Evolutionary conservation across 1,140 invertebrate genomes (phyloP), one percentile per base, ranked within the genome.

Genomic region (Bombus affinis): DNA sequence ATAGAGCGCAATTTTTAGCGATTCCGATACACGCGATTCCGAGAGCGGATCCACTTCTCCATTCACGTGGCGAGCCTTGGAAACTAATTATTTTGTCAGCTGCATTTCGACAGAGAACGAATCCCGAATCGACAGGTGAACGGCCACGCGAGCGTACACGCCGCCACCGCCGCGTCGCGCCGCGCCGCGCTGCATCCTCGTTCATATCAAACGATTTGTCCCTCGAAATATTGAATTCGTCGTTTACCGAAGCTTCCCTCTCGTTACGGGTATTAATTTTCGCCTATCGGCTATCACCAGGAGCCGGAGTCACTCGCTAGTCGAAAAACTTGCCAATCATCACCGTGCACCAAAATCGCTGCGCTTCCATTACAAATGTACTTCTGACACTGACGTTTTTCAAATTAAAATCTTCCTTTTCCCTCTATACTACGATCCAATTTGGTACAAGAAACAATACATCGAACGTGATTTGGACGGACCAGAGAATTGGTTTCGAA

Each of bases 11-110:
- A 70, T 86, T 89, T 89, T 89, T 72, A 73, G 70, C 83, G 84
- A 89, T 85, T 81, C 66, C 88, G 82, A 72, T 77, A 88, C 88
- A 88, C 89, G 86, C 88, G 88, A 89, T 90, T 90, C 32, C 73
- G 82, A 90, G 75, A 79, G 85, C 74, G 86, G 81, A 87, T 87
- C 73, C 85, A 62, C 28, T 89, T 42, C 79, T 74, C 65, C 47
- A 71, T 83, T 83, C 80, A 44, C 65, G 57, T 32, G 71, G 59
- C 76, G 76, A 88, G 81, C 86, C 89, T 87, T 87, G 88, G 89
- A 90, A 90, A 90, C 88, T 90, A 90, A 90, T 90, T 90, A 90
- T 90, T 90, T 90, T 89, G 89, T 90, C 89, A 90, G 89, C 89
- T 89, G 88, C 88, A 66, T 87, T 90, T 90, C 88, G 88, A 89